Evolutionary conservation across 2,797 vertebrate genomes (phyloP), one percentile per base, ranked within the genome.

Genomic region (Delichon dasypus): DNA sequence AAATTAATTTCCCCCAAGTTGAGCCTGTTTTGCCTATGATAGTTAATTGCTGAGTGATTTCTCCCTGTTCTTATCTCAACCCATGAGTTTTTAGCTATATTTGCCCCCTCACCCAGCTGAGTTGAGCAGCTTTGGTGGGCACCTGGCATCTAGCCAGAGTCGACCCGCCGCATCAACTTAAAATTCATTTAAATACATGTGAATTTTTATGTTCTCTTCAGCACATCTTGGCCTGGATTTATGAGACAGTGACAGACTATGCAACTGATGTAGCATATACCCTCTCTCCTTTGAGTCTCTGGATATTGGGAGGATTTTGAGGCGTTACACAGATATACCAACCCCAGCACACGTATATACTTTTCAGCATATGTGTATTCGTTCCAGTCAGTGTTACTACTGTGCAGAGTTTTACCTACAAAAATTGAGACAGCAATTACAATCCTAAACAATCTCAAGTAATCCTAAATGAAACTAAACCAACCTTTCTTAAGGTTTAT

Each of bases 1-100:
- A 26, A 55, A 62, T 47, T 45, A 4, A 48, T 58, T 58, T 71
- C 13, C 18, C 21, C 25, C 3, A 7, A 23, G 10, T 58, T 0
- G 0, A 68, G 62, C 27, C n/a, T 58, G 10, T 47, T 77, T 58
- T 71, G n/a, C 34, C 45, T 8, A 3, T 51, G n/a, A 58, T 4
- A 10, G 6, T 30, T 34, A 45, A 30, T 71, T 71, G 25, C 25
- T 77, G 25, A 40, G 15, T 47, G 8, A 53, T 77, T 38, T 71
- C 45, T 53, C 21, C 45, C 45, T 34, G 30, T 23, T 65, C 13
- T 30, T 77, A 10, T 34, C 38, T 84, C 45, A 83, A 30, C 4
- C 5, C 25, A 47, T 0, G 0, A 71, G 8, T 7, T 77, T 82
- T 58, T 27, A 34, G 45, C 8, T 58, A 3, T 14, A 23, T 34